A percentile compares a stretch with the other conserved stretches of the same genome.
These are phyloP conservation scores for Galleria mellonella DNA, from an alignment of 1,140 invertebrate genomes.

Conservation along the genomic window DNA sequence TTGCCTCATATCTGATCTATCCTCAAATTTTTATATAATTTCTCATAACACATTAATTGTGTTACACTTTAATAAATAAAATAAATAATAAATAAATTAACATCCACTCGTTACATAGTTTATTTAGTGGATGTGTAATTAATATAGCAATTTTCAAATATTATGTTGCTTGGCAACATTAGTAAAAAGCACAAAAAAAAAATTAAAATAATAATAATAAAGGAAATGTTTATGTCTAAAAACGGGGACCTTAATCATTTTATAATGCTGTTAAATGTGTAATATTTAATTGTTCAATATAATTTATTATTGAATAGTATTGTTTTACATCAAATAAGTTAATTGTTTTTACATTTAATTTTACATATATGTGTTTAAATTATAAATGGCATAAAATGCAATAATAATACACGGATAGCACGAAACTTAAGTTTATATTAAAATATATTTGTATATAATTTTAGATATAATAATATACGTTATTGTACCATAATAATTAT, in stretches of 20 bases:
- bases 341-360: background rate
- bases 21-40: too few species aligned
- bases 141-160: too few species aligned
- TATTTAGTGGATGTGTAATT: too few species aligned
- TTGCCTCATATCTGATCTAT: too few species aligned
- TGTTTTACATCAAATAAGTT: background rate
- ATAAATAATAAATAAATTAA: too few species aligned
- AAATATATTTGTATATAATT: slow-evolving; percentile 40
- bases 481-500: too few species aligned
- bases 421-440: slow-evolving; percentile 26
- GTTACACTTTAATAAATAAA: too few species aligned
- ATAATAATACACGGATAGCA: slow-evolving; percentile 49
- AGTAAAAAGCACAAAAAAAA: slow-evolving; percentile 1
- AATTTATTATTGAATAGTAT: slow-evolving; percentile 3
- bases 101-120: too few species aligned
- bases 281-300: background rate
- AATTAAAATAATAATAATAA: slow-evolving; percentile 4
- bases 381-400: slow-evolving; percentile 49
- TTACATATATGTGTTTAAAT: slow-evolving; percentile 3
- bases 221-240: slow-evolving; percentile 27
- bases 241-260: slow-evolving; percentile 23
- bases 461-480: slow-evolving; percentile 17
- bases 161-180: slow-evolving; percentile 15
- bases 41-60: too few species aligned
- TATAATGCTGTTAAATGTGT: background rate